These are phyloP conservation scores for Lepidotrigona ventralis DNA, from an alignment of 1,140 invertebrate genomes.

Conservation along the genomic window DNA sequence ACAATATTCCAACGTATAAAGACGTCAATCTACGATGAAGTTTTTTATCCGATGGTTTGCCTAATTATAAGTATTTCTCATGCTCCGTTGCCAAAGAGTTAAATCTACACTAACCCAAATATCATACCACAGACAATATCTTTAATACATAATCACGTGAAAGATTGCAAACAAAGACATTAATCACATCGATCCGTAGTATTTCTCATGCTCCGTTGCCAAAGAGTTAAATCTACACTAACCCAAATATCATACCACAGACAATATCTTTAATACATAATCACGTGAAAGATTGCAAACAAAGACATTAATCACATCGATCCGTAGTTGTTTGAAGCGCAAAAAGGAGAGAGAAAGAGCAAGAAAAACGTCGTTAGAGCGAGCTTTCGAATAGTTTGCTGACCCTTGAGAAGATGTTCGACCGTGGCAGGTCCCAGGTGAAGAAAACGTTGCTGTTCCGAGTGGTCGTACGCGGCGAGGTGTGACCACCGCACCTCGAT, in stretches of 20 bases:
- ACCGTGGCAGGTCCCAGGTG: slow-evolving; percentile 27
- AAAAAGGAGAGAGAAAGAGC: neutral
- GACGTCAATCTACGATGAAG: neutral
- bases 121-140: neutral
- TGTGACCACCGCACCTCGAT: slow-evolving; percentile 72
- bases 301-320: neutral
- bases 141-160: neutral
- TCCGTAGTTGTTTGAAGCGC: neutral
- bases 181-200: neutral
- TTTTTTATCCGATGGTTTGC: neutral
- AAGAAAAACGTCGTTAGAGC: neutral
- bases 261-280: neutral
- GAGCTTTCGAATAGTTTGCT: slow-evolving; percentile 12
- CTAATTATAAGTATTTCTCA: neutral
- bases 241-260: neutral
- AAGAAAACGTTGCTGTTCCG: slow-evolving; percentile 42
- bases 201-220: neutral
- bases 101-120: neutral
- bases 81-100: neutral
- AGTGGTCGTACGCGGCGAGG: slow-evolving; percentile 58
- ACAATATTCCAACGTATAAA: neutral
- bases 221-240: neutral
- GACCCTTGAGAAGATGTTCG: slow-evolving; percentile 1
- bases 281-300: neutral
- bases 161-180: neutral